phyloP scores from a whole-genome alignment of 1,140 invertebrate genomes.

The Goniozus legneri region DNA sequence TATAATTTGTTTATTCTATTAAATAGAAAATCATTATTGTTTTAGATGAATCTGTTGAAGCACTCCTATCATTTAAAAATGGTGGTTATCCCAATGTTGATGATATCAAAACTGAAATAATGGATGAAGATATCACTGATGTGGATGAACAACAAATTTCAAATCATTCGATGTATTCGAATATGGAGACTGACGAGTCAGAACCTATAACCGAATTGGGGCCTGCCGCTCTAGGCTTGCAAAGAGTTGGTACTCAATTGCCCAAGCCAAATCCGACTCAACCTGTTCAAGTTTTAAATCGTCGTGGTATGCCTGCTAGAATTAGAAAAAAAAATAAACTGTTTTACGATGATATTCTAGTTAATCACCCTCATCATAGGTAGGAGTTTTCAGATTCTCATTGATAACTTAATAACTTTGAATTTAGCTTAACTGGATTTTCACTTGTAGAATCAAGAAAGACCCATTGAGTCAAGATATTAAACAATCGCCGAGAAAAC shows the following conservation, averaged over 20 bases:
- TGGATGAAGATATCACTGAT: slow-evolving; percentile 64
- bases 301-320: slow-evolving; percentile 82
- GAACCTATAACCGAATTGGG: slow-evolving; percentile 65
- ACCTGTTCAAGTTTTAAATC: slow-evolving; percentile 73
- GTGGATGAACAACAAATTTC: slow-evolving; percentile 53
- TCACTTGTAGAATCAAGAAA: slow-evolving; percentile 45
- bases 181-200: slow-evolving; percentile 60
- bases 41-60: slow-evolving; percentile 55
- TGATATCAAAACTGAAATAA: slow-evolving; percentile 47
- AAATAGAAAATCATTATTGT: too few relatives aligned
- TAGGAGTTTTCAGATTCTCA: slow-evolving; percentile 19
- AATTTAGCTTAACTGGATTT: background rate
- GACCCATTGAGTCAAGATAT: slow-evolving; percentile 38
- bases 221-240: slow-evolving; percentile 71
- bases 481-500: slow-evolving; percentile 50
- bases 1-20: too few relatives aligned
- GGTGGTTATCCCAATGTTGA: slow-evolving; percentile 50
- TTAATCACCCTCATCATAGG: slow-evolving; percentile 70
- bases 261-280: slow-evolving; percentile 65
- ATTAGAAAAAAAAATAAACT: slow-evolving; percentile 87
- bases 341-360: slow-evolving; percentile 89
- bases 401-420: background rate
- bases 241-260: slow-evolving; percentile 71
- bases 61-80: slow-evolving; percentile 58
- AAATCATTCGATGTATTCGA: slow-evolving; percentile 46